A percentile compares a stretch with the other conserved stretches of the same genome.
These are phyloP conservation scores for Pogonocherus hispidulus DNA, from an alignment of 2,888 invertebrate genomes.

Conservation along the genomic window DNA sequence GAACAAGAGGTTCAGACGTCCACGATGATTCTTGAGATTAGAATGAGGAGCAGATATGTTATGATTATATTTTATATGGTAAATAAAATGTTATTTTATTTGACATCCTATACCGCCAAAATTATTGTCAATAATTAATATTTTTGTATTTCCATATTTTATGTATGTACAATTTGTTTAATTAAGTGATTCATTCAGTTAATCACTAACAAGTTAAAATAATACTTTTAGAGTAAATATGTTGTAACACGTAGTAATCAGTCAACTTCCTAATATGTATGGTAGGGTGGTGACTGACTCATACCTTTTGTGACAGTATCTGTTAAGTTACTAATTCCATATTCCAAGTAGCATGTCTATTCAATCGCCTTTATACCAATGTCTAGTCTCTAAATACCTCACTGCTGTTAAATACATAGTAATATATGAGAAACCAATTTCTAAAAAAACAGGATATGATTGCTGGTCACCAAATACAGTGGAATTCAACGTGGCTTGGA, in stretches of 20 bases:
- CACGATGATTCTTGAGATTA: no score
- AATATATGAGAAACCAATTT: constrained; percentile 15
- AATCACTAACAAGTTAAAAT: not conserved
- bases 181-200: not conserved
- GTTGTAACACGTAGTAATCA: not conserved
- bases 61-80: no score
- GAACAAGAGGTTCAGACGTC: no score
- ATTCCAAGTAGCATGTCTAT: not conserved
- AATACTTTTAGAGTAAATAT: not conserved
- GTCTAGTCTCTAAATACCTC: not conserved
- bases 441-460: constrained; percentile 37
- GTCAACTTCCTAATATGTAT: not conserved
- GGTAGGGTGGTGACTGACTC: not conserved
- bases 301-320: not conserved
- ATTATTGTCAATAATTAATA: no score
- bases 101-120: no score
- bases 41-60: no score
- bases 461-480: constrained; percentile 38
- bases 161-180: no score
- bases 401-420: not conserved
- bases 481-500: constrained; percentile 44
- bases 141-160: no score
- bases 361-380: not conserved
- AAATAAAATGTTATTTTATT: no score
- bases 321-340: not conserved